Base-by-base conservation (phyloP, 2,888 invertebrate species). In the Geotrupes spiniger region DNA sequence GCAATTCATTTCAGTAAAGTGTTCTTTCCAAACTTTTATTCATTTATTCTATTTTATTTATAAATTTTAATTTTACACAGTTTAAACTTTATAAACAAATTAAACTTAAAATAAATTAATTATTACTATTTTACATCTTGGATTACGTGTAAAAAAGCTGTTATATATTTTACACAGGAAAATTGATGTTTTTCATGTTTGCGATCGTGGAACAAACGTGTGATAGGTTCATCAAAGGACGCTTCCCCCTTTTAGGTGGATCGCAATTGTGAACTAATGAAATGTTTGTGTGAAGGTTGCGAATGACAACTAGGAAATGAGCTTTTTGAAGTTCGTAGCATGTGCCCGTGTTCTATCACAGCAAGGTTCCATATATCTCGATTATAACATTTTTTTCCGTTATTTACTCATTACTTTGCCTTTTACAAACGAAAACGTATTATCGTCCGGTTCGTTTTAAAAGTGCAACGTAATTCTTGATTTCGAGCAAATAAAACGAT, bases 261-360 rank as follows among this genome's bases (percentile, higher is more conserved):
- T 46, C 45, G 57, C 60, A 63, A 61, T 62, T 59, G 59, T 50
- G 57, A 57, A 50, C 59, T 63, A 65, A 63, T 64, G 63, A 63
- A 65, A 65, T 62, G 60, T 61, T 62, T 57, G 59, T 54, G 42
- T 49, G 61, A 60, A 61, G 62, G 61, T 66, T 66, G 66, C 62
- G 61, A 66, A 63, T 66, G 65, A 65, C 65, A 64, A 63, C 61
- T 59, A 61, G 61, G 61, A 64, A 64, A 66, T 66, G 63, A 63
- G 61, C 62, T 64, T 65, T 63, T 64, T 64, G 66, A 64, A 60
- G 61, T 62, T 44, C 52, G 51, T 37, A 26, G 38, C 46, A 53
- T 52, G 51, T 46, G 51, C 46, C 37, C 45, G 49, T 37, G 41
- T 38, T 42, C 41, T 46, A 41, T 29, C 46, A 36, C 36, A 38